These are phyloP conservation scores for Xanthorhoe designata DNA, from an alignment of 2,888 invertebrate species.

Conservation along the genomic window DNA sequence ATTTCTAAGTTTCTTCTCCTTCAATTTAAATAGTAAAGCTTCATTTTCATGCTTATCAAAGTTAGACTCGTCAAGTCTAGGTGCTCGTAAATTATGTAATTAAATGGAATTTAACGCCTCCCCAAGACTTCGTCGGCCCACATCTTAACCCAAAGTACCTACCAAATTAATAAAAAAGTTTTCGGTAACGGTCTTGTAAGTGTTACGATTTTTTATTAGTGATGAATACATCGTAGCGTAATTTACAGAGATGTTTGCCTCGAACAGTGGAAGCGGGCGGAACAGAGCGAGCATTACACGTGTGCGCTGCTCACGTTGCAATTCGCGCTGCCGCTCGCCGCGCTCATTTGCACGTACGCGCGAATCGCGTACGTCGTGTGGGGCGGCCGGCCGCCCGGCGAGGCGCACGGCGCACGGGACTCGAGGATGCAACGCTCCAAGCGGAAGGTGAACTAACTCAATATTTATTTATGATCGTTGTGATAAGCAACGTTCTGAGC, in stretches of 20 bases:
- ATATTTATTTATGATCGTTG: no score
- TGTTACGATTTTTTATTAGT: background rate
- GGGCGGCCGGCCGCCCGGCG: slow-evolving; percentile 94
- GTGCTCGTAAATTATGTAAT: no score
- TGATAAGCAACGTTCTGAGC: background rate
- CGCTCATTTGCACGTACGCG: slow-evolving; percentile 93
- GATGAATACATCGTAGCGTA: slow-evolving; percentile 29
- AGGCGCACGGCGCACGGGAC: slow-evolving; percentile 93
- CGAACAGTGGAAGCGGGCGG: slow-evolving; percentile 88
- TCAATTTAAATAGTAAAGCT: no score
- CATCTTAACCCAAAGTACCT: background rate
- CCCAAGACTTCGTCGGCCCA: background rate
- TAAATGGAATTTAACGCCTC: background rate
- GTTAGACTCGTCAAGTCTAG: background rate
- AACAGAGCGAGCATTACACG: slow-evolving; percentile 90
- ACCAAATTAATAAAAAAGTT: background rate
- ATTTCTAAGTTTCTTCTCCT: no score
- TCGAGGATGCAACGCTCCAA: slow-evolving; percentile 94
- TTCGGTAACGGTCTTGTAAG: background rate
- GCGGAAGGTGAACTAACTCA: slow-evolving; percentile 88
- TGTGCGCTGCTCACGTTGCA: slow-evolving; percentile 92
- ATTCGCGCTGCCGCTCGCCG: slow-evolving; percentile 92
- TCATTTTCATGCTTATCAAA: background rate
- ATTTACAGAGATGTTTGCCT: slow-evolving; percentile 88
- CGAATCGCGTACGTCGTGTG: slow-evolving; percentile 94